Conservation (phyloP, 2,113 vertebrate species). For the Zeus faber region DNA sequence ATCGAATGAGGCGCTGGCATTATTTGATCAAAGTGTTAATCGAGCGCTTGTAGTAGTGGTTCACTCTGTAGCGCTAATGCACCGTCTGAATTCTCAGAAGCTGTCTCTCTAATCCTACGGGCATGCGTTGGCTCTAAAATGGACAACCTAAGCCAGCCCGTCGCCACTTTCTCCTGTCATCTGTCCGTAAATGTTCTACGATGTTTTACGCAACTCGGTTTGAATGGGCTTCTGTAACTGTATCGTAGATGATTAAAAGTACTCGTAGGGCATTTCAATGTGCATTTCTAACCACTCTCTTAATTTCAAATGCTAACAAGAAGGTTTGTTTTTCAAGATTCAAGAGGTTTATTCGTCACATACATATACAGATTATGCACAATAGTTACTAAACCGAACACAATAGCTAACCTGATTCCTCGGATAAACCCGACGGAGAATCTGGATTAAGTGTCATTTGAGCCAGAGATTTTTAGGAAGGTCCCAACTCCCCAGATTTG, state of each 20-base stretch:
- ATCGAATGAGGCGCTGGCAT: slow-evolving; percentile 32
- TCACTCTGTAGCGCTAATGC: slow-evolving; percentile 51
- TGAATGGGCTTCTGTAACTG: neutral
- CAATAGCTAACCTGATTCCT: no score
- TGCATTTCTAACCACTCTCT: neutral
- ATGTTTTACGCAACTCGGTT: neutral
- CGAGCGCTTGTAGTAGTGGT: slow-evolving; percentile 36
- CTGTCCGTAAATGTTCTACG: neutral
- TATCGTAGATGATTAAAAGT: neutral
- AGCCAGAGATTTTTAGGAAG: slow-evolving; percentile 1
- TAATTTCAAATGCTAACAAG: slow-evolving; percentile 7
- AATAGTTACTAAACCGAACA: no score
- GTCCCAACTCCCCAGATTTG: slow-evolving; percentile 4
- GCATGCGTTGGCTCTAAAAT: slow-evolving; percentile 48
- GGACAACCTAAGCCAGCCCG: neutral
- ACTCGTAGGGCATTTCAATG: neutral
- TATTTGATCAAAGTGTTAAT: slow-evolving; percentile 57
- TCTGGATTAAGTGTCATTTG: neutral
- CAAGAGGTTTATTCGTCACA: no score
- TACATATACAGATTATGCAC: no score
- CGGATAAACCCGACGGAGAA: neutral
- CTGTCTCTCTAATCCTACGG: slow-evolving; percentile 51
- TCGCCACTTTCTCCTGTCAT: neutral
- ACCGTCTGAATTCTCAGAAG: slow-evolving; percentile 57
- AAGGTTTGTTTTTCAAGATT: slow-evolving; percentile 1